Conservation (phyloP, 2,797 vertebrate species). For the Melanogrammus aeglefinus region DNA sequence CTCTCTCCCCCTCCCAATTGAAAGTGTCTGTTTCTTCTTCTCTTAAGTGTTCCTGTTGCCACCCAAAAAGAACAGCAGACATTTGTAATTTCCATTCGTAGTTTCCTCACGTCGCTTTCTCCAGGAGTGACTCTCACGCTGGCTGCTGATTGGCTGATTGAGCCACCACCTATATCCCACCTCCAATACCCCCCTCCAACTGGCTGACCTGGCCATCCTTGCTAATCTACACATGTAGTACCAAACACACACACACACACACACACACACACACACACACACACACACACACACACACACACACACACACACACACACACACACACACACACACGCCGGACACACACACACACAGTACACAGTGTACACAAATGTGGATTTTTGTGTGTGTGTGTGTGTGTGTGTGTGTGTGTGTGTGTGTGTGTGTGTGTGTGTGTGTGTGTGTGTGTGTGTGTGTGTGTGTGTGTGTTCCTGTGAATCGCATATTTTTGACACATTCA, state of each 20-base stretch:
- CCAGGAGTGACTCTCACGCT: neutral
- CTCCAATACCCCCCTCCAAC: neutral
- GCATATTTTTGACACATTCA: neutral
- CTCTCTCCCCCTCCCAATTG: too few species aligned
- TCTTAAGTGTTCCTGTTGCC: neutral
- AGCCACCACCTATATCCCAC: neutral
- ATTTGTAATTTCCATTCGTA: neutral
- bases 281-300: neutral
- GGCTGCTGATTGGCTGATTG: neutral
- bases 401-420: neutral
- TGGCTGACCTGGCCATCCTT: neutral
- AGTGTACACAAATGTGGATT: constrained; percentile 4
- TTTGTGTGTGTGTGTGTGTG: neutral
- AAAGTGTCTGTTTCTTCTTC: neutral
- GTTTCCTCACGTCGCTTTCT: neutral
- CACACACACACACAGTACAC: too few species aligned
- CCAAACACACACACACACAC: neutral
- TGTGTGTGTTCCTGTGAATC: neutral
- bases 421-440: neutral
- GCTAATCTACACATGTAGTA: neutral
- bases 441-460: neutral
- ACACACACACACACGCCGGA: constrained; percentile 2
- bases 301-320: neutral
- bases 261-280: constrained; percentile 1
- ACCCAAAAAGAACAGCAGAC: neutral